These are phyloP conservation scores for Loxodonta africana DNA, from an alignment of 2,113 vertebrate genomes.

Conservation along the genomic window DNA sequence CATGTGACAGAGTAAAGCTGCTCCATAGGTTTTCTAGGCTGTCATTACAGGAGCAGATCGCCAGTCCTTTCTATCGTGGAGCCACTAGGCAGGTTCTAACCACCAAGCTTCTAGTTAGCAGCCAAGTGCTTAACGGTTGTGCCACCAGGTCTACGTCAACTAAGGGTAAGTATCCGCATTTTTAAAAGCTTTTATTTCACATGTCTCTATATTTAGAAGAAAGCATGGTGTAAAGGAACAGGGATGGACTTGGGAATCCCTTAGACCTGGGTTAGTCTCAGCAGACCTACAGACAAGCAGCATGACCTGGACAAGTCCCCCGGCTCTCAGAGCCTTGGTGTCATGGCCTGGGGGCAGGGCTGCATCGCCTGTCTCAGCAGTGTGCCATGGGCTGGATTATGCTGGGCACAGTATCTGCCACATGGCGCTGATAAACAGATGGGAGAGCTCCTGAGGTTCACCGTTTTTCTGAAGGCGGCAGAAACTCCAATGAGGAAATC, in stretches of 20 bases:
- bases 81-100: no score
- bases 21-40: no score
- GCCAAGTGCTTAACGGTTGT: no score
- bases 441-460: background rate
- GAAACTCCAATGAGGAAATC: background rate
- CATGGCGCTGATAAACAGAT: background rate
- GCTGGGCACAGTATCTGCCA: background rate
- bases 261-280: background rate
- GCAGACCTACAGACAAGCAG: background rate
- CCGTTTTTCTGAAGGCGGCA: background rate
- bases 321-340: no score
- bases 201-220: background rate
- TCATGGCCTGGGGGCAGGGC: background rate
- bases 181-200: constrained; percentile 28
- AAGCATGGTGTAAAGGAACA: background rate
- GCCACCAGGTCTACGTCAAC: no score
- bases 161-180: background rate
- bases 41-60: no score
- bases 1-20: no score
- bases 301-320: background rate
- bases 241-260: background rate
- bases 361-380: background rate
- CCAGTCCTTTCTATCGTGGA: no score
- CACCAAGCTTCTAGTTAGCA: no score
- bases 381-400: background rate